Evolutionary conservation across 2,797 vertebrate species (phyloP), one percentile per base, ranked within the genome.

Genomic region (Cyprinodon diabolis): DNA sequence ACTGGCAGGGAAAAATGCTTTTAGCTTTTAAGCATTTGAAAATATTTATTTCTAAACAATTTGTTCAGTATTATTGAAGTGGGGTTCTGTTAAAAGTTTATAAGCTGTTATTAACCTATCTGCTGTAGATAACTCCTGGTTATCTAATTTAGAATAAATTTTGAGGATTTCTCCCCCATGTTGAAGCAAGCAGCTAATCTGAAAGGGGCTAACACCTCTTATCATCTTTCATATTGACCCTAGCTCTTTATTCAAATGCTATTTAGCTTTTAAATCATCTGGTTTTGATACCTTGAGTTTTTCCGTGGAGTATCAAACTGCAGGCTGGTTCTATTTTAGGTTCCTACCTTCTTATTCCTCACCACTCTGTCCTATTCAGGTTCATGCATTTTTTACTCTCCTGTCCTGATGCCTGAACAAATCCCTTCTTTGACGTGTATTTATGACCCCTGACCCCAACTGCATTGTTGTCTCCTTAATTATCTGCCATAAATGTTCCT

Each of bases 1-100:
- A 47, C 67, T 3, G 71, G 68, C 35, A 37, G 19, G 68, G 43
- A 58, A 43, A 63, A 57, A n/a, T 69, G 17, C 58, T 58, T 68
- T 63, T 21, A 80, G 45, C 13, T 30, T 30, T 30, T 30, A 30
- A 30, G 30, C 30, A 30, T 30, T 30, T 30, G 30, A 30, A 30
- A 30, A 30, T 30, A 30, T 30, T 30, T 30, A 30, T 17, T 49
- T 37, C 0, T 0, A 0, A 43, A 40, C 35, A 0, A 19, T 40
- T n/a, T 2, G 15, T 62, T 10, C 60, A 21, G n/a, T 6, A 63
- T 70, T 43, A 6, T 62, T 60, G 25, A 80, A 77, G 74, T 66
- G 54, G 65, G 12, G n/a, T 65, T 65, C 40, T 15, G 11, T 13
- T 65, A 8, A 47, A 47, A 47, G 12, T 1, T n/a, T 13, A 63